Base-by-base conservation (phyloP, 2,797 vertebrate species). In the Chaetodon trifasciatus region DNA sequence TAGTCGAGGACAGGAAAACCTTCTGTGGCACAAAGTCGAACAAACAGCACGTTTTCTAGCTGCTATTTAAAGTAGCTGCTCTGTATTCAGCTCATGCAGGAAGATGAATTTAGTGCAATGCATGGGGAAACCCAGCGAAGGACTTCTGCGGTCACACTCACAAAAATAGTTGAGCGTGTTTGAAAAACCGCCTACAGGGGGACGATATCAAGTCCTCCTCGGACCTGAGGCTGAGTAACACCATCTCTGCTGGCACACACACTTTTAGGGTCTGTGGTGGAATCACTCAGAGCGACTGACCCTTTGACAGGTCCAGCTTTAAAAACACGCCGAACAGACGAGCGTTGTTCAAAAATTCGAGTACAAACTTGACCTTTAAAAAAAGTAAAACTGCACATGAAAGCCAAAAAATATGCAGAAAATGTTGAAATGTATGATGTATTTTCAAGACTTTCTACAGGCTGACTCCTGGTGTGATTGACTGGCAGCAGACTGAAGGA, bases 71-170 rank as follows among this genome's bases (percentile, higher is more conserved):
- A 32, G 46, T 19, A 7, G 17, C 15, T 16, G 15, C 6, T 17
- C 16, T 47, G 46, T 16, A 47, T 70, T 75, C 68, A 82, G 75
- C 71, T 76, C 46, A 16, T 73, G 60, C 32, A 37, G 70, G 56
- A 76, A 80, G 72, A 87, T 87, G 82, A 67, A 76, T 79, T 84
- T 55, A 62, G 79, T 39, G 82, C 35, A 28, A 39, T 17, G 76
- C 63, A 65, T 6, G 39, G 39, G 71, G 70, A 83, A 85, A 82
- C 61, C 56, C 81, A 74, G 13, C 11, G 8, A 64, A 70, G 35
- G 72, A 68, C 76, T 76, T 19, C 47, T 75, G 66, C 8, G 63
- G 72, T 64, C 68, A 40, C 15, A 52, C 60, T 75, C 21, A 23
- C 47, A 58, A 60, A 85, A 62, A 74, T 47, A 78, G 69, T 42